Percentiles rank a stretch among this genome's conserved stretches.
These are phyloP conservation scores for Pogoniulus pusillus DNA, from an alignment of 2,797 vertebrate species.

Conservation along the genomic window DNA sequence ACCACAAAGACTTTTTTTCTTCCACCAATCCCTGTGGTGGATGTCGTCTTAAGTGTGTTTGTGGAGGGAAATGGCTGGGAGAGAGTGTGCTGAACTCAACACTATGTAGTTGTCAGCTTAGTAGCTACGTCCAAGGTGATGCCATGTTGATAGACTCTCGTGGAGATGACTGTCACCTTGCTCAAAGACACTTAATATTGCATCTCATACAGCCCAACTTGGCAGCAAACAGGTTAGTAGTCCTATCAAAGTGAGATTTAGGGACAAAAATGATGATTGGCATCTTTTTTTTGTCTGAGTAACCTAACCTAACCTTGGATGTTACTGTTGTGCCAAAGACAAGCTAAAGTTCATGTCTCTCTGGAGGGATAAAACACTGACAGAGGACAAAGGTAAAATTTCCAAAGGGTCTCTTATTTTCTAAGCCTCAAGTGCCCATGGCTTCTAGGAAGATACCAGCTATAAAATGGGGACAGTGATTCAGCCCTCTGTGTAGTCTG, in stretches of 20 bases:
- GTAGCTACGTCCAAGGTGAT: rapidly evolving
- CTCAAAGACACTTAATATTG: not conserved
- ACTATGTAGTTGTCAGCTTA: not conserved
- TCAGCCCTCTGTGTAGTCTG: not conserved
- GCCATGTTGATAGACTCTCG: not conserved
- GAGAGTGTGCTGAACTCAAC: not conserved
- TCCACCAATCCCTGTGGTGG: not conserved
- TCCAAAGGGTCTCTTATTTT: not conserved
- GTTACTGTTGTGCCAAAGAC: not conserved
- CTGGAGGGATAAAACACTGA: not conserved
- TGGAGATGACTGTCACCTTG: not conserved
- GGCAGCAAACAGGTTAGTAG: not conserved
- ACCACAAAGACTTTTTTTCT: not conserved
- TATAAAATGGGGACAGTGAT: not conserved
- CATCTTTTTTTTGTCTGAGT: not conserved
- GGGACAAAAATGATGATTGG: not conserved
- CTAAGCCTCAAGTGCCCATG: not conserved
- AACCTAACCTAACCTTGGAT: not conserved
- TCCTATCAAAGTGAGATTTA: not conserved
- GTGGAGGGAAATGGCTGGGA: not conserved
- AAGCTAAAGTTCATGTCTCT: not conserved
- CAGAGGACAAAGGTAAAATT: not conserved
- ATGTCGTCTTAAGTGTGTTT: not conserved
- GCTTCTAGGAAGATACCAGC: not conserved
- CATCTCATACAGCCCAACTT: not conserved